Percentiles rank a stretch among this genome's conserved stretches.
These are phyloP conservation scores for Phoeniculus purpureus DNA, from an alignment of 2,797 vertebrate genomes.

Conservation along the genomic window DNA sequence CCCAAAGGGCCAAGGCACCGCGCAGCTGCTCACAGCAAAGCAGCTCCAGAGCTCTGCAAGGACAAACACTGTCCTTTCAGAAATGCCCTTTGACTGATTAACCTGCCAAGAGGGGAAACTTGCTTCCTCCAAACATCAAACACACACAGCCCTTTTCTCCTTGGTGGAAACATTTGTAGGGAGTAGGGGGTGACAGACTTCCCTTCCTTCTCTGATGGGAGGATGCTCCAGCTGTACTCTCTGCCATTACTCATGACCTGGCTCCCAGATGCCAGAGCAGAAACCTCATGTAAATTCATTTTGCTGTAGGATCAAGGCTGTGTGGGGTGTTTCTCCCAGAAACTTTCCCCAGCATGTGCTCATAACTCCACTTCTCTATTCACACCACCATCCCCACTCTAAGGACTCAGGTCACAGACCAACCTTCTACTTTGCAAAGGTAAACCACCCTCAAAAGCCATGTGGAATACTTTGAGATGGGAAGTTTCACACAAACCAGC, in stretches of 20 bases:
- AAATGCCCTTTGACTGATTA: neutral
- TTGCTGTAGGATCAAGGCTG: neutral
- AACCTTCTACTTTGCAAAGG: neutral
- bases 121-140: neutral
- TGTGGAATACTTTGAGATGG: neutral
- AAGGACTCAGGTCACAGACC: neutral
- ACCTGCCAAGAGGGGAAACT: neutral
- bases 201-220: neutral
- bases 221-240: neutral
- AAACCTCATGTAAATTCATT: neutral
- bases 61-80: neutral
- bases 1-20: neutral
- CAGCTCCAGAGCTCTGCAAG: neutral
- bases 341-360: neutral
- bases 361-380: neutral
- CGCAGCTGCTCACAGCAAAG: fast-evolving
- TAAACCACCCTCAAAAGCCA: neutral
- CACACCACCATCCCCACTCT: neutral
- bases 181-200: neutral
- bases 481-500: neutral
- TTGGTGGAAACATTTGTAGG: neutral
- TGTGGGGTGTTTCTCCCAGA: neutral
- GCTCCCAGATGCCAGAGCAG: neutral
- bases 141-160: neutral
- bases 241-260: neutral